Conservation (phyloP, 2,797 vertebrate species). For the Catostomus latipinnis region DNA sequence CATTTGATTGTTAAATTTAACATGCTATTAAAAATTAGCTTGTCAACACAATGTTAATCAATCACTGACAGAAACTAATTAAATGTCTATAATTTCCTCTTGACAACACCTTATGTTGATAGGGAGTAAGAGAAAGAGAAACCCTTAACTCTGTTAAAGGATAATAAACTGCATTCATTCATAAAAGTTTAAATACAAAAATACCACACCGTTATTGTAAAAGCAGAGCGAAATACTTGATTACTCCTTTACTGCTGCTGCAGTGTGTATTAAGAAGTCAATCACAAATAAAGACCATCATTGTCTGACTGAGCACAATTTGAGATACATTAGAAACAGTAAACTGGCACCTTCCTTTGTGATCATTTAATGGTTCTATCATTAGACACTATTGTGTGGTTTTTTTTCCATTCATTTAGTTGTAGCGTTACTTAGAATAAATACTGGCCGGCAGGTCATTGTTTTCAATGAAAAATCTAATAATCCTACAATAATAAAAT, state of each 20-base stretch:
- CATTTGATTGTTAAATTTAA: neutral
- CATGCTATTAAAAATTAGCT: neutral
- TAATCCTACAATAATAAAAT: constrained; percentile 2
- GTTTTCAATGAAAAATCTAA: constrained; percentile 24
- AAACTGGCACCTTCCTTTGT: neutral
- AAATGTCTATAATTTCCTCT: constrained; percentile 1
- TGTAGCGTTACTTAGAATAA: constrained; percentile 25
- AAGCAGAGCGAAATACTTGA: constrained; percentile 16
- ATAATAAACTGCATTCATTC: constrained; percentile 18
- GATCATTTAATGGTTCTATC: neutral
- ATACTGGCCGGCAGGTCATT: constrained; percentile 14
- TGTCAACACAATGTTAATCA: constrained; percentile 3
- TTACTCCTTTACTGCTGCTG: constrained; percentile 12
- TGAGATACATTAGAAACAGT: neutral
- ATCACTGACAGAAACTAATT: constrained; percentile 1
- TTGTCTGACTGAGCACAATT: neutral
- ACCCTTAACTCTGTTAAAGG: neutral
- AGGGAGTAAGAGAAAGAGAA: neutral
- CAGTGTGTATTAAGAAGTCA: constrained; percentile 9
- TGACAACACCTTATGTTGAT: neutral
- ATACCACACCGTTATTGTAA: constrained; percentile 2
- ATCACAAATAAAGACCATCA: constrained; percentile 4
- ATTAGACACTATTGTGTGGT: neutral
- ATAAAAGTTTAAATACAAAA: constrained; percentile 20
- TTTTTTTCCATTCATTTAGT: neutral